phyloP scores from a whole-genome alignment of 2,797 vertebrate species.

The Darevskia nairensis region DNA sequence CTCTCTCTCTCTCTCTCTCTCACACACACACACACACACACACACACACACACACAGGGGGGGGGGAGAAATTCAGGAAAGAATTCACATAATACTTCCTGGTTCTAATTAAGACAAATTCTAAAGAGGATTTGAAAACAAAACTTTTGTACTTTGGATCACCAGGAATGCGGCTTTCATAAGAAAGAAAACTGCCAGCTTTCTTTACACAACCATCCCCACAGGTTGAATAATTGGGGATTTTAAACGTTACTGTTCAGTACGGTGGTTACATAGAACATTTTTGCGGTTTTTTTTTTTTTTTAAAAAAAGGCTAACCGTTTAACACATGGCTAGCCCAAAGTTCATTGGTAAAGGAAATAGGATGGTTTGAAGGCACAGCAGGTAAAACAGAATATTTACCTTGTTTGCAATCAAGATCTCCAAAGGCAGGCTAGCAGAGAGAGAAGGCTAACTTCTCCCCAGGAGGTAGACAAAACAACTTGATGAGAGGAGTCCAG shows the following conservation, averaged over 20 bases:
- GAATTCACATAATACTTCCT: neutral
- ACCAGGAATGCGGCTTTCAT: neutral
- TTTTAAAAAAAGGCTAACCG: neutral
- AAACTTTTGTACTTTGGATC: neutral
- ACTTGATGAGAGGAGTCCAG: rapidly evolving
- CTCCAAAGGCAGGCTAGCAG: neutral
- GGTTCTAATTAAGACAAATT: neutral
- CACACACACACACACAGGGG: too few species aligned
- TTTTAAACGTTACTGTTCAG: neutral
- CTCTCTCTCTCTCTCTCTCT: too few species aligned
- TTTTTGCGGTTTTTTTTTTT: neutral
- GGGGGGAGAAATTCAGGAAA: neutral
- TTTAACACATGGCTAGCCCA: neutral
- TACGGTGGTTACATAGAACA: neutral
- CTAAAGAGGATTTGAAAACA: neutral
- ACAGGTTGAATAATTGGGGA: neutral
- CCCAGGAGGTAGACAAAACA: neutral
- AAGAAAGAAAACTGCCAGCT: neutral
- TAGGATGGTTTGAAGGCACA: rapidly evolving
- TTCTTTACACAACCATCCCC: neutral
- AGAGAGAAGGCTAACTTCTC: neutral
- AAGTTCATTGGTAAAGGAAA: neutral
- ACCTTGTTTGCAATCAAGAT: constrained; percentile 40
- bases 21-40: too few species aligned
- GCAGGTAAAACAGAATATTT: neutral